Evolutionary conservation across 2,113 vertebrate genomes (phyloP).

Genomic region (Rousettus leschenaultii): DNA sequence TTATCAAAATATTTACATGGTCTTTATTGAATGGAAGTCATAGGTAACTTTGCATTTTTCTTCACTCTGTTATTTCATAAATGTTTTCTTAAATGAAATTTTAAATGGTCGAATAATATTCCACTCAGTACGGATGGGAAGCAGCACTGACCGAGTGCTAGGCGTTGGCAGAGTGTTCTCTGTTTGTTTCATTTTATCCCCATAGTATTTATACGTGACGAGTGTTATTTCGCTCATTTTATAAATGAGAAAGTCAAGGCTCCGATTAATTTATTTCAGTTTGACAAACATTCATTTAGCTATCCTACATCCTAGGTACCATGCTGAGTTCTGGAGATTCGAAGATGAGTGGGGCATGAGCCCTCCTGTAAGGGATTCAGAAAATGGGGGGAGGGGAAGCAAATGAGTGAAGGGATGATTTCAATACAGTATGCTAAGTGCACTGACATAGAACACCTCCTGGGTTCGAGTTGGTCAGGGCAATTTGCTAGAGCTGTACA

Average conservation of each 20-base stretch:
- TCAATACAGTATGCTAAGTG: neutral
- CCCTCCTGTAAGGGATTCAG: neutral
- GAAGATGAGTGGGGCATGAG: neutral
- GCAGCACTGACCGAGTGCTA: neutral
- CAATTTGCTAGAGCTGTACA: neutral
- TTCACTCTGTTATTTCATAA: conserved; percentile 1
- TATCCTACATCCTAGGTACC: neutral
- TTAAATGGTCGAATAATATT: neutral
- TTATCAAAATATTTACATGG: conserved; percentile 22
- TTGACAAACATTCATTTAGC: neutral
- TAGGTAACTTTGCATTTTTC: neutral
- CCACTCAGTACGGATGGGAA: neutral
- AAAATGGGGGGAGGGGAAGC: neutral
- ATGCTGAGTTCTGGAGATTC: neutral
- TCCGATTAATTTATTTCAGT: conserved; percentile 9
- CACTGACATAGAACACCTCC: neutral
- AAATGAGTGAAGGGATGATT: neutral
- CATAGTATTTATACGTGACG: neutral
- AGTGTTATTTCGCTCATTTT: neutral
- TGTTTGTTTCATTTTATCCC: neutral
- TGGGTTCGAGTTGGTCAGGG: neutral
- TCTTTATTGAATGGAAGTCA: conserved; percentile 12
- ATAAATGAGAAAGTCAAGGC: neutral
- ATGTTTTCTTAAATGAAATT: neutral
- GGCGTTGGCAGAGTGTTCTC: neutral